Base-by-base conservation (phyloP, 2,113 vertebrate species). In the Tupaia tana region DNA sequence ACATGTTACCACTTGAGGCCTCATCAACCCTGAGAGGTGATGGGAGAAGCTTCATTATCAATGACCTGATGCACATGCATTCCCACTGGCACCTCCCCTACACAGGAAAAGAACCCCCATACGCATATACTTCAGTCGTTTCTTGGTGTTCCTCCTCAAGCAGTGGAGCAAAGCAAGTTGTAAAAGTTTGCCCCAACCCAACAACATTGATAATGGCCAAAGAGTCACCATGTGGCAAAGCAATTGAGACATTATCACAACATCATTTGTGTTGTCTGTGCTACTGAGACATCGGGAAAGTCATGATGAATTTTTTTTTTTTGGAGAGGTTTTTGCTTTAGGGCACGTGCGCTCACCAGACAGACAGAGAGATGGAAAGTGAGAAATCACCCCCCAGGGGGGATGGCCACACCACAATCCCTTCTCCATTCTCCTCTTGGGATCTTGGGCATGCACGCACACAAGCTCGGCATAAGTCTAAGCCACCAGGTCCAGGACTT, bases 231-330 rank as follows among this genome's bases (percentile, higher is more conserved):
- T 3, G 8, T 29, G 71, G n/a, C 82, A 97, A 73, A 80, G 69
- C 69, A 86, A 77, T 83, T 70, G 75, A 93, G 63, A 91, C 70
- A 73, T 29, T 19, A 86, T 81, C 75, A 91, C 70, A 73, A 25
- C 24, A 86, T 81, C 75, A 92, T 81, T 22, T 79, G 34, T 43
- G 63, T 80, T 56, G 58, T 67, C 88, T 75, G 24, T 54, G 34
- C 70, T 43, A 43, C 43, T 43, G 43, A 6, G 43, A 43, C 43
- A 43, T 43, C 43, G 6, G 43, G 43, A 43, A 43, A 43, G 43
- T 43, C 43, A 43, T 43, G 43, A 43, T n/a, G n/a, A n/a, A n/a
- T 43, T 43, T 43, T 43, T 43, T 43, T 43, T 43, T 43, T 43
- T 43, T 43, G 43, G 43, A 3, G 43, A 43, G 43, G 43, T 43